Conservation (phyloP, 2,113 vertebrate species). For the Zosterops hypoxanthus region DNA sequence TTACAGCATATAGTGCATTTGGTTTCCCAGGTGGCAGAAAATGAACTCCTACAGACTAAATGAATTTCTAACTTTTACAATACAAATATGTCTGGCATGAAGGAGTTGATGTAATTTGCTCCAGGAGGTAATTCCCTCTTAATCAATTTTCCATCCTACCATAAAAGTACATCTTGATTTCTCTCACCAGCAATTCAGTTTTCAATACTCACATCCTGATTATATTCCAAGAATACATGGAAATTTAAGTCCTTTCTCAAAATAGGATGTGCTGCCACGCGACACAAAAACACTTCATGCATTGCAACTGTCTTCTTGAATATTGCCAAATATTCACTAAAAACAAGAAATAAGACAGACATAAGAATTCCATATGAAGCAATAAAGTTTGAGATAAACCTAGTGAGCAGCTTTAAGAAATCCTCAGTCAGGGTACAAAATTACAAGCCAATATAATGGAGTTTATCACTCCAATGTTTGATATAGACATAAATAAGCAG, state of each 20-base stretch:
- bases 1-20: not conserved
- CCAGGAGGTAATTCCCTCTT: slow-evolving; percentile 36
- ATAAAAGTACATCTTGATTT: slow-evolving; percentile 32
- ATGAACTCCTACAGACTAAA: not conserved
- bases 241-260: slow-evolving; percentile 98
- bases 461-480: not conserved
- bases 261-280: slow-evolving; percentile 95
- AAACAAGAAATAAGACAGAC: slow-evolving; percentile 62
- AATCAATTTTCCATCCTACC: slow-evolving; percentile 36
- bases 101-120: not conserved
- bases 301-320: slow-evolving; percentile 99
- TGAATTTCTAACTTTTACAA: not conserved
- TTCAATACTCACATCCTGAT: slow-evolving; percentile 93
- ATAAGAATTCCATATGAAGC: slow-evolving; percentile 11
- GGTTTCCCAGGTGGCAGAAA: not conserved
- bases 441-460: slow-evolving; percentile 6
- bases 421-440: slow-evolving; percentile 7
- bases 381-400: slow-evolving; percentile 9
- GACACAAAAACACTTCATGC: slow-evolving; percentile 98
- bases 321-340: slow-evolving; percentile 97
- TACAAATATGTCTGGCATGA: slow-evolving; percentile 21
- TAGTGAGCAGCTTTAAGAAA: slow-evolving; percentile 25
- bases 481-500: not conserved
- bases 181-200: slow-evolving; percentile 7
- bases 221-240: slow-evolving; percentile 99